phyloP scores from a whole-genome alignment of 1,140 invertebrate genomes.

The Penaeus japonicus region DNA sequence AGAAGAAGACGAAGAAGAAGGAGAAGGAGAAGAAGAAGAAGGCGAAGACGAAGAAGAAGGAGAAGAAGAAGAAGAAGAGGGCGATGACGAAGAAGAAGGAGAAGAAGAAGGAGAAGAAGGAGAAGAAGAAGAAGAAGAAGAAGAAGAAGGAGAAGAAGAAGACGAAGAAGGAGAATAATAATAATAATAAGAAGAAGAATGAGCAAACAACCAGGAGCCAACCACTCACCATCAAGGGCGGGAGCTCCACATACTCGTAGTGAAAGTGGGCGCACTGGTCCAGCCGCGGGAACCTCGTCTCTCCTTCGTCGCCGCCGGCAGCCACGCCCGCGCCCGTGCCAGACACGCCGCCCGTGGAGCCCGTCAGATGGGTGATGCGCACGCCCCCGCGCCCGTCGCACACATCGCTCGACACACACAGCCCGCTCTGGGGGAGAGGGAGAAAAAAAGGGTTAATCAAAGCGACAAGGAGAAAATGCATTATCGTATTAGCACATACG shows the following conservation, averaged over 20 bases:
- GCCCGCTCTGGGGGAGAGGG: constrained; percentile 29
- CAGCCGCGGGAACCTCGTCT: constrained; percentile 82
- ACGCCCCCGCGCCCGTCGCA: constrained; percentile 34
- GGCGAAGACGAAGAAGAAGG: background rate
- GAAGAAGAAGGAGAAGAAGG: background rate
- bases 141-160: background rate
- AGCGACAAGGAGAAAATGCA: too few relatives aligned
- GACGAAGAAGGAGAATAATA: background rate
- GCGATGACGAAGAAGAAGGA: background rate
- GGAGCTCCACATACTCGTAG: constrained; percentile 91
- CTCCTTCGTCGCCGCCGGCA: constrained; percentile 36
- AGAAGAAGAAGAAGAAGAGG: background rate
- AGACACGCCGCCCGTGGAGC: constrained; percentile 31
- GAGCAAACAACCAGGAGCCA: constrained; percentile 47
- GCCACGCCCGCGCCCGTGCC: constrained; percentile 46
- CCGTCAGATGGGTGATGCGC: constrained; percentile 47
- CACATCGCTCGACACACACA: constrained; percentile 44
- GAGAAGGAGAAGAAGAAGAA: too few relatives aligned
- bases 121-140: too few relatives aligned
- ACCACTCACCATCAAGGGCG: constrained; percentile 73
- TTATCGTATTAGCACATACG: too few relatives aligned
- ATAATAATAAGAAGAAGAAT: too few relatives aligned
- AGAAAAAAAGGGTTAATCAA: background rate
- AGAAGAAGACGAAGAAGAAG: too few relatives aligned
- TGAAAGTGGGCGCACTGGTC: constrained; percentile 99